These are phyloP conservation scores for Sarcophaga peregrina DNA, from an alignment of 1,140 invertebrate genomes.

Conservation along the genomic window DNA sequence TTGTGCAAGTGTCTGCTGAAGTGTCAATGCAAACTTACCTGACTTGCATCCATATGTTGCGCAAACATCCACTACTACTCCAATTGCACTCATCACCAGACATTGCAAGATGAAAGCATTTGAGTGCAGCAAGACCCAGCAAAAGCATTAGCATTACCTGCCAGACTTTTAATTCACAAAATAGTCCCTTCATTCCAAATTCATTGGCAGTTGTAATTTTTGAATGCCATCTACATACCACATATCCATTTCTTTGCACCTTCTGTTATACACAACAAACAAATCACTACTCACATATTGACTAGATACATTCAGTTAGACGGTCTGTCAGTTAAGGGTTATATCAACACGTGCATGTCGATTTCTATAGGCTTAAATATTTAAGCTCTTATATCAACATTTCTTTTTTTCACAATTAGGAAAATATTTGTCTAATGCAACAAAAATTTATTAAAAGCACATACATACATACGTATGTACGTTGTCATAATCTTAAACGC, in stretches of 20 bases:
- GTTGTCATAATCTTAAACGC: too few relatives aligned
- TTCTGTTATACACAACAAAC: not conserved
- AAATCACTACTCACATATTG: not conserved
- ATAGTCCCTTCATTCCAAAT: not conserved
- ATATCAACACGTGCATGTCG: not conserved
- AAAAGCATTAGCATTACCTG: not conserved
- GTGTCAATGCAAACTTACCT: conserved; percentile 65
- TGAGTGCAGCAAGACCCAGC: conserved; percentile 1
- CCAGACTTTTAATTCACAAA: conserved; percentile 16
- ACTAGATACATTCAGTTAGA: not conserved
- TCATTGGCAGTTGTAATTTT: not conserved
- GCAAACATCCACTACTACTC: conserved; percentile 55
- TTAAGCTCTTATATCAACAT: too few relatives aligned
- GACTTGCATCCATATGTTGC: conserved; percentile 65
- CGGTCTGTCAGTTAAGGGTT: not conserved
- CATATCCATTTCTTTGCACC: too few relatives aligned
- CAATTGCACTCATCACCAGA: not conserved
- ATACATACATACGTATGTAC: too few relatives aligned
- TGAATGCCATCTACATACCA: not conserved
- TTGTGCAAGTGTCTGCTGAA: conserved; percentile 46
- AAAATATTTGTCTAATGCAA: too few relatives aligned
- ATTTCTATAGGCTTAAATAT: not conserved
- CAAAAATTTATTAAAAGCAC: too few relatives aligned
- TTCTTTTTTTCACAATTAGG: too few relatives aligned
- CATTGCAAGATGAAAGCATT: not conserved